Percentiles rank a stretch among this genome's conserved stretches.
Conservation (phyloP, 2,113 vertebrate species). For the Scomber japonicus region DNA sequence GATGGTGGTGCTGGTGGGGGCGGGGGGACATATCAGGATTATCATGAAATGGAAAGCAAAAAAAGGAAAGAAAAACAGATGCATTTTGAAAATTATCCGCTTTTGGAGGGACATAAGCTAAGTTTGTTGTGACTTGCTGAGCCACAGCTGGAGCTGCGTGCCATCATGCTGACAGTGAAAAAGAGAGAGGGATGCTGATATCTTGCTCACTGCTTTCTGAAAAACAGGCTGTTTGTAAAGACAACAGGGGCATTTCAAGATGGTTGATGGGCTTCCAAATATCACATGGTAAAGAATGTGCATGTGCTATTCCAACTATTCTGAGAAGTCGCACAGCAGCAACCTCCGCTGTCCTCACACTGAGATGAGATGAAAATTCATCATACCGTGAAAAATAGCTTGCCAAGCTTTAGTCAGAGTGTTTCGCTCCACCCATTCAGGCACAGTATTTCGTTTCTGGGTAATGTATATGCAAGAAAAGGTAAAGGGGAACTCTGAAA, state of each 20-base stretch:
- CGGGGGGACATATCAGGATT: not conserved
- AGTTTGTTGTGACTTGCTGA: conserved; percentile 15
- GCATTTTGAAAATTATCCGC: not conserved
- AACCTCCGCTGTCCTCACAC: conserved; percentile 38
- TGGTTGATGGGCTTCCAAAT: conserved; percentile 47
- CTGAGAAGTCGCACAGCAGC: conserved; percentile 40
- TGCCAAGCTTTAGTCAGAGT: conserved; percentile 42
- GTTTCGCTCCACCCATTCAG: conserved; percentile 18
- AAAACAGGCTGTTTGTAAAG: conserved; percentile 15
- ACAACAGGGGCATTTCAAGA: conserved; percentile 37
- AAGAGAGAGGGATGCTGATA: conserved; percentile 18
- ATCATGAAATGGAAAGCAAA: not conserved
- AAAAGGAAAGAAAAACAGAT: not conserved
- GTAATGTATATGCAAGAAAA: conserved; percentile 32
- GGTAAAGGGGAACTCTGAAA: conserved; percentile 36
- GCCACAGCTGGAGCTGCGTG: not conserved
- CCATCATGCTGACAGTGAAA: conserved; percentile 6
- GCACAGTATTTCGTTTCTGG: not conserved
- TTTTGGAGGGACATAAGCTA: not conserved
- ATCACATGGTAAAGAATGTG: conserved; percentile 34
- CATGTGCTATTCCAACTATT: conserved; percentile 39
- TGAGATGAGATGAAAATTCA: conserved; percentile 63
- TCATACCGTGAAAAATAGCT: conserved; percentile 60
- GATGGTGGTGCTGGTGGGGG: not conserved
- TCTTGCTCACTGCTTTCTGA: conserved; percentile 16